Base-by-base conservation (phyloP, 1,140 invertebrate genomes). In the Lepidurus apus region DNA sequence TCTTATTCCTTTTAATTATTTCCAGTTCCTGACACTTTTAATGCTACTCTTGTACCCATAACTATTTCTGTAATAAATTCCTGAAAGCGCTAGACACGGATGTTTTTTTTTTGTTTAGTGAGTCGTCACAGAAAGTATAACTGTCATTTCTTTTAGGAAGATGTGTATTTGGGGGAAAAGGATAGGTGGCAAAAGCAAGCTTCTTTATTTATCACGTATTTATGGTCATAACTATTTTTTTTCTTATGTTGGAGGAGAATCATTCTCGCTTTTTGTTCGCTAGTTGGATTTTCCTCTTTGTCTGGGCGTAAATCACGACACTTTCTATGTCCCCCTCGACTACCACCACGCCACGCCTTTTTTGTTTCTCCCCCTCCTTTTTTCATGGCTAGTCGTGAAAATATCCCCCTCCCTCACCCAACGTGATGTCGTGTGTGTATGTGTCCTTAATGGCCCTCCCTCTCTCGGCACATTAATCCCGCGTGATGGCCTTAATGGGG, bases 381-480 rank as follows among this genome's bases (percentile, higher is more conserved):
- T 65, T 65, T 65, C 53, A 65, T 65, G 53, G 53, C 53, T 9
- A 65, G 53, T 65, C 53, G 53, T 65, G 53, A 65, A 65, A 65
- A 65, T 65, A 65, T 65, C 53, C 53, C 13, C 17, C 53, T 21
- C 17, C 17, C 53, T 17, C 45, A 47, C 7, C 53, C 53, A 13
- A 65, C 53, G 53, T 65, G 53, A 65, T 65, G 53, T 65, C 53
- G 53, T 65, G 53, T 65, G 53, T 65, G 45, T 47, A 21, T 65
- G 53, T 65, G 53, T 65, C 53, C 53, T 21, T 65, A 65, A 65
- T 65, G 53, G 53, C 53, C 53, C 53, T 65, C 53, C 53, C 53
- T 65, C 53, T 65, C 53, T 65, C 53, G 53, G 53, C 53, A 65
- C 53, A 65, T 65, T 65, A 65, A 65, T 65, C 53, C 53, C 53